phyloP scores from a whole-genome alignment of 2,797 vertebrate species.

The Geotria australis region DNA sequence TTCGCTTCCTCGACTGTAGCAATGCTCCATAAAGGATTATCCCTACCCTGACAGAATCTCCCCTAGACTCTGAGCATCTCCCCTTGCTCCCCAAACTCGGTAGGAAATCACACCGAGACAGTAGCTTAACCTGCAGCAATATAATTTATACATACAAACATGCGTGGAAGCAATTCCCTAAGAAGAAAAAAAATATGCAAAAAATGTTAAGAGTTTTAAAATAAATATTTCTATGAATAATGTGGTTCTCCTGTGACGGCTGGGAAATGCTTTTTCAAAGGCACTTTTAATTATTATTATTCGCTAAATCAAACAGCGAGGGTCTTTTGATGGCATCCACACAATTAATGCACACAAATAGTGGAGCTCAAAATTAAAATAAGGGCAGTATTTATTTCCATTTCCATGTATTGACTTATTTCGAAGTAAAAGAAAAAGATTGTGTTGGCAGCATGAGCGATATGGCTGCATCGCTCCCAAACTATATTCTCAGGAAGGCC shows the following conservation, averaged over 20 bases:
- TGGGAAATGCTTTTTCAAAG: background rate
- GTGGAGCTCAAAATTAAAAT: slow-evolving; percentile 2
- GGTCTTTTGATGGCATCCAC: background rate
- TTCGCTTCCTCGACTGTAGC: no score
- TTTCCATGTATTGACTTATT: no score
- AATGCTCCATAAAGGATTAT: no score
- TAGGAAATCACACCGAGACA: no score
- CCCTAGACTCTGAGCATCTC: no score
- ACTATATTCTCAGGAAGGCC: no score
- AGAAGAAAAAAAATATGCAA: background rate
- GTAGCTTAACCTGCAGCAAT: no score
- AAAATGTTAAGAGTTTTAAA: background rate
- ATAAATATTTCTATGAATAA: background rate
- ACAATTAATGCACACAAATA: background rate
- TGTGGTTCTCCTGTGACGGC: background rate
- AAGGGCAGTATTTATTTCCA: background rate
- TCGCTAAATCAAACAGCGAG: background rate
- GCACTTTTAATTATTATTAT: background rate
- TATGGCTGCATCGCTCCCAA: no score
- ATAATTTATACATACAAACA: slow-evolving; percentile 7
- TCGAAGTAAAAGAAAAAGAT: no score
- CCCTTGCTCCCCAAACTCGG: no score
- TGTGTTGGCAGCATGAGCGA: no score
- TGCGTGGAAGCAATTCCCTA: background rate
- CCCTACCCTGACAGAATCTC: no score